Conservation (phyloP, 2,797 vertebrate genomes). For the Sebastes glaucus region DNA sequence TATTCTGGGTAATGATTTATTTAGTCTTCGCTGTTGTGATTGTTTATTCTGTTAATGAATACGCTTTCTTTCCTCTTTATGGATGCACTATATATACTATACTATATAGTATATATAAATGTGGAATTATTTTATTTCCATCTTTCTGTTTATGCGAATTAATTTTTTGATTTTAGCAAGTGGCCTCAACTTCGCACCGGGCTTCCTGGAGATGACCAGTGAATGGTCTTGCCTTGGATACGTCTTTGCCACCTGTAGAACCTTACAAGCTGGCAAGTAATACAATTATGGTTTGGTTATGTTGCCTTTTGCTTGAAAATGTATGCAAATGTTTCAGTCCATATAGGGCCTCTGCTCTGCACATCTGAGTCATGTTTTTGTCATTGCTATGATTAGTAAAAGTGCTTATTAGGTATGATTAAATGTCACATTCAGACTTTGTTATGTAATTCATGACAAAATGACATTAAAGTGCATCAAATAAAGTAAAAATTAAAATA, state of each 20-base stretch:
- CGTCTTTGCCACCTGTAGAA: not conserved
- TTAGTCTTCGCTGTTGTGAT: not conserved
- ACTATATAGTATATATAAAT: not conserved
- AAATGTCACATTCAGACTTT: not conserved
- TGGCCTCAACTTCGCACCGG: not conserved
- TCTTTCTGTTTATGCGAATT: not conserved
- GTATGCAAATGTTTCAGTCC: not conserved
- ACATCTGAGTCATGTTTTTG: not conserved
- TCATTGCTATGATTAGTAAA: not conserved
- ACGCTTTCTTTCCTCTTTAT: not conserved
- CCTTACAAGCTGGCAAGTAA: not conserved
- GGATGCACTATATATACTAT: not conserved
- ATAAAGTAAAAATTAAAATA: not conserved
- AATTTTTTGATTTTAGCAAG: slow-evolving; percentile 13
- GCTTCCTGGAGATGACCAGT: slow-evolving; percentile 37
- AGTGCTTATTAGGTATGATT: not conserved
- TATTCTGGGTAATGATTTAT: not conserved
- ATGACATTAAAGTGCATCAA: not conserved
- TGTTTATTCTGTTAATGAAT: not conserved
- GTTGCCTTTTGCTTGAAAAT: not conserved
- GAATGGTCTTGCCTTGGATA: slow-evolving; percentile 37
- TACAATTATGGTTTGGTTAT: not conserved
- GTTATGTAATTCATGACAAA: not conserved
- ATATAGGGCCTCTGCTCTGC: not conserved
- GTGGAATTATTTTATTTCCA: not conserved